phyloP scores from a whole-genome alignment of 2,888 invertebrate species.

The Conistra vaccinii region DNA sequence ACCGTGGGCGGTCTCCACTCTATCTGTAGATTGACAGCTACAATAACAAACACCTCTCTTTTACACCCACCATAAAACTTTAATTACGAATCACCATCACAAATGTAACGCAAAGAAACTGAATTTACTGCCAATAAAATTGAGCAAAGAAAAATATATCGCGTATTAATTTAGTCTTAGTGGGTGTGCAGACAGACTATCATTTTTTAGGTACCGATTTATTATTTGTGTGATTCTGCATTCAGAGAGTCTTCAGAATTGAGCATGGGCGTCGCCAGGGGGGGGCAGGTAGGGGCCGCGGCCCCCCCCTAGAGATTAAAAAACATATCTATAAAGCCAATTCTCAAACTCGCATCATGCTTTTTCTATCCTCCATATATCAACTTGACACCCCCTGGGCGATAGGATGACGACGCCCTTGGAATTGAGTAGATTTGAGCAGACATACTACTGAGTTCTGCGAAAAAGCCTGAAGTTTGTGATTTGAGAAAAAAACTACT shows the following conservation, averaged over 20 bases:
- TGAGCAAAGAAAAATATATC: conserved; percentile 53
- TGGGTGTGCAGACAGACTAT: neutral
- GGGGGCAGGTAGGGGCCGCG: too few species aligned
- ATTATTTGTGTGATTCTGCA: neutral
- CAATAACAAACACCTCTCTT: conserved; percentile 58
- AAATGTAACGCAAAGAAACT: conserved; percentile 55
- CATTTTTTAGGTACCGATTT: neutral
- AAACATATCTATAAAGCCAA: too few species aligned
- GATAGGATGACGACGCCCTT: too few species aligned
- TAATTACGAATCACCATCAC: conserved; percentile 66
- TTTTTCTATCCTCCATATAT: too few species aligned
- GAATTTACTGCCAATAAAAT: conserved; percentile 62
- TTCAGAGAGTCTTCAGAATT: neutral
- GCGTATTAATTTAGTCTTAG: conserved; percentile 46
- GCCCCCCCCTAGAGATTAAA: too few species aligned
- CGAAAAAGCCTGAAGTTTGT: neutral
- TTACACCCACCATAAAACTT: conserved; percentile 57
- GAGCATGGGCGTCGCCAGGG: too few species aligned
- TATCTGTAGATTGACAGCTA: conserved; percentile 55
- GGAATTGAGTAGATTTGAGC: neutral
- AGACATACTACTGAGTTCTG: neutral
- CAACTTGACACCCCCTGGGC: too few species aligned
- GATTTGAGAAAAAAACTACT: too few species aligned
- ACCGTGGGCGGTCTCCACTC: conserved; percentile 53
- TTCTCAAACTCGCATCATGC: too few species aligned